A percentile compares a stretch with the other conserved stretches of the same genome.
phyloP scores from a whole-genome alignment of 2,888 invertebrate genomes.

The Alcis repandata region DNA sequence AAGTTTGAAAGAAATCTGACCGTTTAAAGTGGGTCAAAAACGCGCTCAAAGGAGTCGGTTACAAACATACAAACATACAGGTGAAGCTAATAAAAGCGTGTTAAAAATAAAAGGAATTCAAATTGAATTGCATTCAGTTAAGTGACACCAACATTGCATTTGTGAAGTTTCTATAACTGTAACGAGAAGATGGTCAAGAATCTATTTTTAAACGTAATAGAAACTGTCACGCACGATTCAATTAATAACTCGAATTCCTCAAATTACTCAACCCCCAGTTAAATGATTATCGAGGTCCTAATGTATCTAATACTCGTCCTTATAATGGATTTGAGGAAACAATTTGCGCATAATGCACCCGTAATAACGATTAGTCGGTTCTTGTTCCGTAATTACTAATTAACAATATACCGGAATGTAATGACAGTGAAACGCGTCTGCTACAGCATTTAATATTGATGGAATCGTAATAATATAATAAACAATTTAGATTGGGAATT shows the following conservation, averaged over 20 bases:
- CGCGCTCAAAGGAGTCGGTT: no score
- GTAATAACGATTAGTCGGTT: conserved; percentile 43
- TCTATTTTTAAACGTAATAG: no score
- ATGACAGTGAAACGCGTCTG: conserved; percentile 36
- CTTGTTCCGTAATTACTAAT: conserved; percentile 45
- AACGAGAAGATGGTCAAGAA: no score
- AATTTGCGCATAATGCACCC: conserved; percentile 41
- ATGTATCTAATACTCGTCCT: conserved; percentile 34
- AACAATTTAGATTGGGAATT: conserved; percentile 19
- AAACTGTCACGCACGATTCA: background rate
- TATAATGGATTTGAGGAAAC: conserved; percentile 47
- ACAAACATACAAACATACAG: no score
- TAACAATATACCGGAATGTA: conserved; percentile 40
- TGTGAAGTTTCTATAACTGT: no score
- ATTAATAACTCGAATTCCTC: background rate
- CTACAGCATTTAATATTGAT: conserved; percentile 19
- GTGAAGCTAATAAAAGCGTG: no score
- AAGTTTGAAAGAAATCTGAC: no score
- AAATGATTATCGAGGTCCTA: conserved; percentile 3
- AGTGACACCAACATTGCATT: no score
- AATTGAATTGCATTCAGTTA: no score
- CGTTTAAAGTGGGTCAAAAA: no score
- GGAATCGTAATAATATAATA: background rate
- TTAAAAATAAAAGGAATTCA: no score
- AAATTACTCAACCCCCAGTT: background rate